Percentiles rank a stretch among this genome's conserved stretches.
These are phyloP conservation scores for Chromobotia macracanthus DNA, from an alignment of 2,797 vertebrate genomes.

Conservation along the genomic window DNA sequence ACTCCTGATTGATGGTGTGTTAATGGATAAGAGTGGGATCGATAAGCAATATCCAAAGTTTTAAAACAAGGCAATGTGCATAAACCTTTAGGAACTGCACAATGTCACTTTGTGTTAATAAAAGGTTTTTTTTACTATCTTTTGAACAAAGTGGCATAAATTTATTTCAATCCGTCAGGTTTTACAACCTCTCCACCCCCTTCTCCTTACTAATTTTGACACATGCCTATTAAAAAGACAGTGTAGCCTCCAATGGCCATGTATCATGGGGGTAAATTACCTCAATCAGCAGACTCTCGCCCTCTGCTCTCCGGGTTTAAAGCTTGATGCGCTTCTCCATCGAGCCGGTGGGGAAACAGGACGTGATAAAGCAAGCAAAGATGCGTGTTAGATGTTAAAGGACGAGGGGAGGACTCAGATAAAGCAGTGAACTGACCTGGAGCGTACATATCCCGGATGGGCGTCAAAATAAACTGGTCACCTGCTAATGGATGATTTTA, in stretches of 20 bases:
- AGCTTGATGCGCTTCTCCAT: conserved; percentile 71
- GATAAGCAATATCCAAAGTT: conserved; percentile 80
- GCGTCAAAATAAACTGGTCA: not conserved
- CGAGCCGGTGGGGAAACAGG: conserved; percentile 51
- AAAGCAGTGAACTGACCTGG: not conserved
- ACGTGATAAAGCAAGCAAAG: conserved; percentile 29
- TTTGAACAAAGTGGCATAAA: conserved; percentile 74
- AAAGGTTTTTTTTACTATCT: conserved; percentile 71
- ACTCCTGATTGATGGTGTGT: conserved; percentile 70
- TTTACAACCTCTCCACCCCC: conserved; percentile 67
- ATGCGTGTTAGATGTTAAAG: conserved; percentile 18
- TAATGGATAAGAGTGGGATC: conserved; percentile 78
- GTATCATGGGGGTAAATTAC: conserved; percentile 81
- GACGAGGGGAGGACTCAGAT: conserved; percentile 3
- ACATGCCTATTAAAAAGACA: conserved; percentile 79
- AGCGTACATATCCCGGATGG: not conserved
- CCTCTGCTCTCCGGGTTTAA: conserved; percentile 66
- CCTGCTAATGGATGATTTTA: no score
- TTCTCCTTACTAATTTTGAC: conserved; percentile 75
- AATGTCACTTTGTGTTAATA: conserved; percentile 82
- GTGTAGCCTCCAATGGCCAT: conserved; percentile 78
- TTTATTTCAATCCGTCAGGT: conserved; percentile 70
- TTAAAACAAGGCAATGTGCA: conserved; percentile 74
- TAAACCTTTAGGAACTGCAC: conserved; percentile 80
- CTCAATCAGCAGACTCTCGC: conserved; percentile 81